These are phyloP conservation scores for Coreius guichenoti DNA, from an alignment of 2,797 vertebrate species.

Conservation along the genomic window DNA sequence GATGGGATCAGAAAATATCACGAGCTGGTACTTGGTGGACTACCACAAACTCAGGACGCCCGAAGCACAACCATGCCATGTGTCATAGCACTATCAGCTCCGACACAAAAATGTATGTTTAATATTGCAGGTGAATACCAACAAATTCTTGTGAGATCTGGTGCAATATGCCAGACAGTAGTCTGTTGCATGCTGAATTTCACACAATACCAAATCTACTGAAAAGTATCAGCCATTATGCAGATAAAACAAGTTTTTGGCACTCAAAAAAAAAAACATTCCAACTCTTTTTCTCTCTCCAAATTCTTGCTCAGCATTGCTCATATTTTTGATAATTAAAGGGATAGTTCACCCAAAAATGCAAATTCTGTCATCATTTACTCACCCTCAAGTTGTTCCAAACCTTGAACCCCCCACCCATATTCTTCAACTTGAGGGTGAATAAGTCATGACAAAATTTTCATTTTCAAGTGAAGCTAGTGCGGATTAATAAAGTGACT, in stretches of 20 bases:
- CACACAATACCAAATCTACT: neutral
- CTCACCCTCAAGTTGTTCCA: no score
- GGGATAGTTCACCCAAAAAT: no score
- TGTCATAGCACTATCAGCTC: neutral
- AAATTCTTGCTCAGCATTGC: neutral
- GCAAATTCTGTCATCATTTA: no score
- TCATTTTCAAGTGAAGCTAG: slow-evolving; percentile 4
- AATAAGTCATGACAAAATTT: no score
- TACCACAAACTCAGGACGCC: neutral
- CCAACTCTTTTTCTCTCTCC: neutral
- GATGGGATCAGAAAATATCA: neutral
- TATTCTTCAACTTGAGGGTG: no score
- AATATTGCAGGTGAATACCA: neutral
- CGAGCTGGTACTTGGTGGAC: neutral
- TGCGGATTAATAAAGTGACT: slow-evolving; percentile 22
- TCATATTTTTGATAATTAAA: neutral
- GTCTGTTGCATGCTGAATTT: neutral
- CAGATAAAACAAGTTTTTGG: neutral
- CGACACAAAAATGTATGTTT: neutral
- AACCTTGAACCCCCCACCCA: no score
- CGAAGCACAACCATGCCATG: neutral
- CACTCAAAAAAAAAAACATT: neutral
- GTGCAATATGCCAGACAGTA: neutral
- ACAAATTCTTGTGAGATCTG: neutral
- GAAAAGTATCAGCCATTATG: neutral